These are phyloP conservation scores for Magallana gigas DNA, from an alignment of 1,140 invertebrate species.

Conservation along the genomic window DNA sequence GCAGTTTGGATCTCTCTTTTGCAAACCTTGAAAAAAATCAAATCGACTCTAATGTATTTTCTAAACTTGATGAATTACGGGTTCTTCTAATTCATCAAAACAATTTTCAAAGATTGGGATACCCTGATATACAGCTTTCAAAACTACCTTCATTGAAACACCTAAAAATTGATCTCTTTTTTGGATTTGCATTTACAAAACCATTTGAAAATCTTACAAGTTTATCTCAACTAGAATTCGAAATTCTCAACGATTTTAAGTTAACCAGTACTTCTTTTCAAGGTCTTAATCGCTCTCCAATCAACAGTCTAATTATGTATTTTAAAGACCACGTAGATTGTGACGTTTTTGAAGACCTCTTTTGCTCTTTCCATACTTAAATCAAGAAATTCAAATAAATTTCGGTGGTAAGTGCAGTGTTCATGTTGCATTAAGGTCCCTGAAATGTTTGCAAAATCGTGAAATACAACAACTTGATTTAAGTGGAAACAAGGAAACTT, in stretches of 20 bases:
- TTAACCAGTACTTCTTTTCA: background rate
- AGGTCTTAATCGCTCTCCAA: background rate
- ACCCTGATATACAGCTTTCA: background rate
- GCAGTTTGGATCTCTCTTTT: background rate
- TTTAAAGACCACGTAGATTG: background rate
- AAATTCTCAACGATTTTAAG: background rate
- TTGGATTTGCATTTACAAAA: background rate
- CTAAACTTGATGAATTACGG: background rate
- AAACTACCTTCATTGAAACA: background rate
- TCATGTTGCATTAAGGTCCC: background rate
- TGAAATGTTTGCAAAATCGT: background rate
- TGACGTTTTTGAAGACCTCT: background rate
- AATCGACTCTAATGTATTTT: background rate
- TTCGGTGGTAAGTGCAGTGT: background rate
- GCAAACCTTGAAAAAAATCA: background rate
- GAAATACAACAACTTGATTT: background rate
- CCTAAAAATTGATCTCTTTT: background rate
- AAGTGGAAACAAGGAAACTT: no score
- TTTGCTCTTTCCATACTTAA: slow-evolving; percentile 4
- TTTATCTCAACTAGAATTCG: background rate
- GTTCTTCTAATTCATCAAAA: background rate
- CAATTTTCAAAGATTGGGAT: background rate
- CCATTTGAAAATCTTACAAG: slow-evolving; percentile 8
- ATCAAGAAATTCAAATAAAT: background rate
- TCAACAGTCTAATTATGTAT: background rate